phyloP scores from a whole-genome alignment of 2,888 invertebrate genomes.

The Acrocyrtus sp. region DNA sequence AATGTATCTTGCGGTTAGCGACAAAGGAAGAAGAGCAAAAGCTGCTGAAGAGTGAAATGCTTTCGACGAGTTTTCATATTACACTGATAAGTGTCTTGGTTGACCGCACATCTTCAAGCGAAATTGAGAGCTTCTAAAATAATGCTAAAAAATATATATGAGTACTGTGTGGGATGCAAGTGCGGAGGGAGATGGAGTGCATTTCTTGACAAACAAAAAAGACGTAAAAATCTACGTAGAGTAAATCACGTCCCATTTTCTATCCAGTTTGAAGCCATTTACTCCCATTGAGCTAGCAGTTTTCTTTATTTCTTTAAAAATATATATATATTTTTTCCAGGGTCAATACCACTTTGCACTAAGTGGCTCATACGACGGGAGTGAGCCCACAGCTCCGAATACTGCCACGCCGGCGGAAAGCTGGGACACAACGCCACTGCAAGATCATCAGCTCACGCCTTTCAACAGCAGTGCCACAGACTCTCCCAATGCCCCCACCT shows the following conservation, averaged over 20 bases:
- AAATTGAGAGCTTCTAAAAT: neutral
- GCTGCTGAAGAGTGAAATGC: too few relatives aligned
- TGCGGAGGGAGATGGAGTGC: too few relatives aligned
- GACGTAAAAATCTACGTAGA: too few relatives aligned
- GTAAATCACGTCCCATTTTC: too few relatives aligned
- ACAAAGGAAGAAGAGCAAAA: too few relatives aligned
- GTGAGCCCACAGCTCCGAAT: constrained; percentile 61
- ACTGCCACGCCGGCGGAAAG: constrained; percentile 62
- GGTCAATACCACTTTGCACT: constrained; percentile 62
- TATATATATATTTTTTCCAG: constrained; percentile 33
- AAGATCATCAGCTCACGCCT: constrained; percentile 58
- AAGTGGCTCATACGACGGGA: constrained; percentile 62
- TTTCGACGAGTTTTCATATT: too few relatives aligned
- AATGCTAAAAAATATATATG: neutral
- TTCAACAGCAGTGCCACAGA: constrained; percentile 56
- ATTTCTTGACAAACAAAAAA: too few relatives aligned
- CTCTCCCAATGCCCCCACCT: constrained; percentile 57
- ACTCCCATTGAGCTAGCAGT: too few relatives aligned
- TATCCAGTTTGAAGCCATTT: too few relatives aligned
- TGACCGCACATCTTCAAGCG: constrained; percentile 45
- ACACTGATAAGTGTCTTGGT: too few relatives aligned
- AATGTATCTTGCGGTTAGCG: too few relatives aligned
- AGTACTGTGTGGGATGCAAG: neutral
- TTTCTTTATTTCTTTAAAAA: too few relatives aligned
- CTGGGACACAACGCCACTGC: constrained; percentile 62